Base-by-base conservation (phyloP, 2,888 invertebrate species). In the Orthosia gracilis region DNA sequence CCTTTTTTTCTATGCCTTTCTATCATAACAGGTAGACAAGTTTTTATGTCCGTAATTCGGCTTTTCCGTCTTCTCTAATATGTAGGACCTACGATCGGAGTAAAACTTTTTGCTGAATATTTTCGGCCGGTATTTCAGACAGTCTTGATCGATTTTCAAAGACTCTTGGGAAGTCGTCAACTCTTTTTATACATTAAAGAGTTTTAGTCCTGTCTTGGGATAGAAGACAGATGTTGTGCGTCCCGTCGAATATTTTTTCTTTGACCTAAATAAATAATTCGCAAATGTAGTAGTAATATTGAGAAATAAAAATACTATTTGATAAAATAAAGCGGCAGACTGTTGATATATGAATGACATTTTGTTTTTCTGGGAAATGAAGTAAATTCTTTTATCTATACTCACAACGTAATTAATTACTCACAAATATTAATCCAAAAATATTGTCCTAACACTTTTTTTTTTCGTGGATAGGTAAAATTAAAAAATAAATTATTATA, bases 171-270 rank as follows among this genome's bases (percentile, higher is more conserved):
- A 77, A 68, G 52, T 58, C 62, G 77, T 77, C 68, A 78, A 82
- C 82, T 78, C 82, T 78, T 82, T 78, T 78, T 67, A 78, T 78
- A 67, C 52, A 78, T 82, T 63, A 63, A 78, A 76, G 82, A 62
- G 68, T 78, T 78, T 82, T 49, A 45, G 62, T 26, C 47, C 18
- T 67, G 47, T 40, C 70, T 70, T 70, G 57, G 62, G 68, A 82
- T 54, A 63, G 5, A 49, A 77, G 62, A 62, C 78, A 78, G 78
- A 78, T 78, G 81, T 65, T 65, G 75, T 64, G 52, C 40, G 57
- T 58, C 62, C 52, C 57, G 9, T 18, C 15, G 23, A 77, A 54
- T 47, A 49, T 64, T 54, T 75, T 82, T 67, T 58, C 12, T 68
- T 77, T 23, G 52, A 67, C 82, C 78, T 52, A 49, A 26, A 58